phyloP scores from a whole-genome alignment of 2,113 vertebrate genomes.

The Plectropomus leopardus region DNA sequence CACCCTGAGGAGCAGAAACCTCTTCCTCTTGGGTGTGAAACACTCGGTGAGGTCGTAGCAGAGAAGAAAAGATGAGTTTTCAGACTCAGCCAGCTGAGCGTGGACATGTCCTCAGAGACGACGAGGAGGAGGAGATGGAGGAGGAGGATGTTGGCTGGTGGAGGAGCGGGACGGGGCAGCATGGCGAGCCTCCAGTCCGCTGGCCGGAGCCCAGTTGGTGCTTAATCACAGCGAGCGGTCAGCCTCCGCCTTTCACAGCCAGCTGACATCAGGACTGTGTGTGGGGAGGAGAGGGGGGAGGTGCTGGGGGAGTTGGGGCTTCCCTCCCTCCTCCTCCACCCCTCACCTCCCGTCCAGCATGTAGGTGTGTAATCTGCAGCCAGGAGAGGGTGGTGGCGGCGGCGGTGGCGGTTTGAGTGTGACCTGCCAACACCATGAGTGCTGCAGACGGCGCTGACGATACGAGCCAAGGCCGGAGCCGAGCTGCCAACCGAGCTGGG shows the following conservation, averaged over 20 bases:
- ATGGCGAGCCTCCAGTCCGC: conserved; percentile 93
- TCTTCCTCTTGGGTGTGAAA: neutral
- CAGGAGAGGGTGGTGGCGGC: conserved; percentile 35
- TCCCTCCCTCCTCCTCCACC: conserved; percentile 29
- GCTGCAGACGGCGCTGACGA: conserved; percentile 62
- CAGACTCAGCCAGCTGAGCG: conserved; percentile 30
- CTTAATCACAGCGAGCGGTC: conserved; percentile 92
- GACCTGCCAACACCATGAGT: conserved; percentile 78
- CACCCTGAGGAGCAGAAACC: neutral
- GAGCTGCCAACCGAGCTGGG: conserved; percentile 74
- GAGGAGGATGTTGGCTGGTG: conserved; percentile 61
- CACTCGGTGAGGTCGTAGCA: neutral
- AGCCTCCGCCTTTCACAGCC: conserved; percentile 92
- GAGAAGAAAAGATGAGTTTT: conserved; percentile 9
- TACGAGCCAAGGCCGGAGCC: conserved; percentile 66
- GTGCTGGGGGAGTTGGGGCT: conserved; percentile 42
- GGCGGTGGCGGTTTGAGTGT: conserved; percentile 6
- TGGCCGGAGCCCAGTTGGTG: conserved; percentile 95
- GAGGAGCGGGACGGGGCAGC: conserved; percentile 77
- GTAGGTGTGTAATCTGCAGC: conserved; percentile 81
- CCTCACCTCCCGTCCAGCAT: conserved; percentile 59
- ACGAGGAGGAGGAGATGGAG: conserved; percentile 37
- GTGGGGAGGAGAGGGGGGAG: conserved; percentile 3
- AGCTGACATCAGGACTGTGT: conserved; percentile 91
- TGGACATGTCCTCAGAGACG: conserved; percentile 19